A percentile compares a stretch with the other conserved stretches of the same genome.
phyloP scores from a whole-genome alignment of 2,888 invertebrate species.

The Carterocephalus palaemon region DNA sequence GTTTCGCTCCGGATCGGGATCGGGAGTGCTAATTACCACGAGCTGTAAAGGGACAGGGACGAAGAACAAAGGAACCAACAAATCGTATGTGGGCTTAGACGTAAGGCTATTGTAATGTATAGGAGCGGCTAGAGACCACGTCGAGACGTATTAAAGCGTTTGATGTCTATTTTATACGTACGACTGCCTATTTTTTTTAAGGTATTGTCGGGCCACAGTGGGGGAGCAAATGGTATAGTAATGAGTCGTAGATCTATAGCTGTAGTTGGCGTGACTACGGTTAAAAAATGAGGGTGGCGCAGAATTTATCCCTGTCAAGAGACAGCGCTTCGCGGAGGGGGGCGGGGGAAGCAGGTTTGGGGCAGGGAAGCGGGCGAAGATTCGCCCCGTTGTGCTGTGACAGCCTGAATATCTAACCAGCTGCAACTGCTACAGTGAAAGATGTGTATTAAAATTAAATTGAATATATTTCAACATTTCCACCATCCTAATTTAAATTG shows the following conservation, averaged over 20 bases:
- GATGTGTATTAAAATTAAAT: constrained; percentile 4
- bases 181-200: constrained; percentile 37
- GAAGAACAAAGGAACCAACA: constrained; percentile 47
- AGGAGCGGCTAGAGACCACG: constrained; percentile 22
- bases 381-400: constrained; percentile 32
- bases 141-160: constrained; percentile 22
- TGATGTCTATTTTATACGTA: constrained; percentile 30
- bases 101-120: constrained; percentile 33
- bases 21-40: constrained; percentile 43
- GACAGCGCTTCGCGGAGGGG: constrained; percentile 35
- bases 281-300: constrained; percentile 55
- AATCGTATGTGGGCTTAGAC: constrained; percentile 38
- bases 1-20: constrained; percentile 34
- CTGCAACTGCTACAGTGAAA: constrained; percentile 9
- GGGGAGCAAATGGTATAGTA: constrained; percentile 57
- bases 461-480: too few species aligned
- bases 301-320: constrained; percentile 44
- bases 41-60: constrained; percentile 39
- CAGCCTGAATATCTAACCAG: constrained; percentile 15
- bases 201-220: constrained; percentile 52
- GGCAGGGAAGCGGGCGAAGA: constrained; percentile 35
- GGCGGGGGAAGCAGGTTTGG: too few species aligned
- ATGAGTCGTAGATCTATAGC: constrained; percentile 52
- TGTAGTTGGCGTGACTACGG: constrained; percentile 39
- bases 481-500: too few species aligned